Conservation (phyloP, 2,113 vertebrate genomes). For the Phoxinus phoxinus region DNA sequence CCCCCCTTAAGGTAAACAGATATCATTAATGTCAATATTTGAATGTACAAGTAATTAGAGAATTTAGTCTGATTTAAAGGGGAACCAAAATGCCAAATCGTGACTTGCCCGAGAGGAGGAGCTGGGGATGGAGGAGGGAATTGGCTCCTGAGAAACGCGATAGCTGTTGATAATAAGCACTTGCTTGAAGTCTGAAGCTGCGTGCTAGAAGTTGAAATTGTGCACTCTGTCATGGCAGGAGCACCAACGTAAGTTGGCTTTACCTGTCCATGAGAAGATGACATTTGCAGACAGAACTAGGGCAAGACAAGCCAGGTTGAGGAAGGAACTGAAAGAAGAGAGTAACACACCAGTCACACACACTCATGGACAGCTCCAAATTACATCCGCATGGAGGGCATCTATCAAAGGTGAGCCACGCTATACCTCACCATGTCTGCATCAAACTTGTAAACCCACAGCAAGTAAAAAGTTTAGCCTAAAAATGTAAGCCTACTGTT, state of each 20-base stretch:
- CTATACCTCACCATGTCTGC: background rate
- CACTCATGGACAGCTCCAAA: background rate
- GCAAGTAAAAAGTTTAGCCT: background rate
- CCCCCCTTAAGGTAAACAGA: too few species aligned
- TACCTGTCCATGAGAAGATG: constrained; percentile 81
- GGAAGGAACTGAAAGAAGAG: constrained; percentile 69
- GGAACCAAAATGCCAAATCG: too few species aligned
- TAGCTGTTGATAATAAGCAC: background rate
- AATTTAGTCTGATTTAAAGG: too few species aligned
- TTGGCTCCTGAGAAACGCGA: too few species aligned
- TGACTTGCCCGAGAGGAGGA: too few species aligned
- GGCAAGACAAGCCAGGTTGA: constrained; percentile 65
- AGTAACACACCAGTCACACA: constrained; percentile 28
- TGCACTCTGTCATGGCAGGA: constrained; percentile 73
- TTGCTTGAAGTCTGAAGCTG: background rate
- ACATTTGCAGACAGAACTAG: constrained; percentile 69
- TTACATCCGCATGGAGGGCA: constrained; percentile 68
- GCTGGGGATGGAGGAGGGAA: too few species aligned
- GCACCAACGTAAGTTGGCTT: constrained; percentile 69
- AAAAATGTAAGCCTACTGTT: background rate
- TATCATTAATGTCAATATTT: too few species aligned
- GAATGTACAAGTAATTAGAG: too few species aligned
- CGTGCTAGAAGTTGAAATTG: background rate
- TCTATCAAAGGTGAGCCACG: constrained; percentile 74
- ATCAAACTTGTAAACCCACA: background rate